phyloP scores from a whole-genome alignment of 2,113 vertebrate species.

The Lagopus muta region DNA sequence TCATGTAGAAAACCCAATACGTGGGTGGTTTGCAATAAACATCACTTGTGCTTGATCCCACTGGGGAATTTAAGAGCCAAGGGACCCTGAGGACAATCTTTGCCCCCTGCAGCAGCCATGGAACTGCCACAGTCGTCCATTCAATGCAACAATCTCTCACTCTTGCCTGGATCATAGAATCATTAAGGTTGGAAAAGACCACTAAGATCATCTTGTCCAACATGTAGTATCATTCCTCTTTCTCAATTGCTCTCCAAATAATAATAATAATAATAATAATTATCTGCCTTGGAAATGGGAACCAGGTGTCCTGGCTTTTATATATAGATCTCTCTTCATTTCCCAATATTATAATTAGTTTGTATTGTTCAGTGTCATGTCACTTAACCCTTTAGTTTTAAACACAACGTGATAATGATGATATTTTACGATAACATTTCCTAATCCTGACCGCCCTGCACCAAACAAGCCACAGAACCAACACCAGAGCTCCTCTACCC shows the following conservation, averaged over 20 bases:
- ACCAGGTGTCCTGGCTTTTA: not conserved
- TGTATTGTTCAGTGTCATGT: not conserved
- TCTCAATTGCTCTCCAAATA: not conserved
- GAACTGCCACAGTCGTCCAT: not conserved
- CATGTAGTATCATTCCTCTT: not conserved
- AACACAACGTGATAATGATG: not conserved
- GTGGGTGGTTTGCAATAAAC: not conserved
- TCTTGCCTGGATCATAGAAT: not conserved
- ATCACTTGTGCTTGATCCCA: not conserved
- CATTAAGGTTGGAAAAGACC: not conserved
- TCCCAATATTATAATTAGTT: not conserved
- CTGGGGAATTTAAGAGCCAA: not conserved
- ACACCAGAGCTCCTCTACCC: not conserved
- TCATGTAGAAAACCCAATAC: not conserved
- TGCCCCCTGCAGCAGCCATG: not conserved
- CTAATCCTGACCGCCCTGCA: not conserved
- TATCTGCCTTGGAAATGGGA: not conserved
- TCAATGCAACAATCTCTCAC: not conserved
- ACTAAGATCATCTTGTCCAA: no score
- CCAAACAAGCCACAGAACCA: not conserved
- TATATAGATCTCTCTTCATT: not conserved
- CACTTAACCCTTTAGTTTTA: not conserved
- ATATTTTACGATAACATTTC: not conserved
- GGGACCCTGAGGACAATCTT: not conserved
- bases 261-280: no score